Conservation (phyloP, 2,888 invertebrate genomes). For the Rhagonycha fulva region DNA sequence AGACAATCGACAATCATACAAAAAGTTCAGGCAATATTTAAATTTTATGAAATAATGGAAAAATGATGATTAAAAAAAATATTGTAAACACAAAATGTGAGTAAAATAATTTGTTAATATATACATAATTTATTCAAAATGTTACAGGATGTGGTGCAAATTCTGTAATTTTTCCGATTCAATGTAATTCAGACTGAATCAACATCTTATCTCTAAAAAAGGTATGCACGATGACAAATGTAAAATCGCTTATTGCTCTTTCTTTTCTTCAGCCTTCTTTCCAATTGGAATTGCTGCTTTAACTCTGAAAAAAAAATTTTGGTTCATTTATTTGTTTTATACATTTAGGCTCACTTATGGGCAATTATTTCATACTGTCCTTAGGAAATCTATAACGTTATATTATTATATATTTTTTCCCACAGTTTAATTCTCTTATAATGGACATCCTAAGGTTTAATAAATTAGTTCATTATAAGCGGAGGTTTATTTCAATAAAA, state of each 20-base stretch:
- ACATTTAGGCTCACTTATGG: too few relatives aligned
- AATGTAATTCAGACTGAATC: constrained; percentile 33
- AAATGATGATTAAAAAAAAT: constrained; percentile 26
- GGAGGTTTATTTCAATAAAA: too few relatives aligned
- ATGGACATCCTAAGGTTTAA: too few relatives aligned
- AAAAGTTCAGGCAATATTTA: background rate
- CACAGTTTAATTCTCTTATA: too few relatives aligned
- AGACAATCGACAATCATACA: background rate
- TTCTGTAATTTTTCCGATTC: constrained; percentile 24
- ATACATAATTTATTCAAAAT: constrained; percentile 36
- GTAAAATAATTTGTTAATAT: constrained; percentile 32
- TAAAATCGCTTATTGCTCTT: constrained; percentile 71
- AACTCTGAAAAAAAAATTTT: constrained; percentile 64
- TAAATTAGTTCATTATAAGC: too few relatives aligned
- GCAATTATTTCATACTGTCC: too few relatives aligned
- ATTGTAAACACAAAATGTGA: constrained; percentile 8
- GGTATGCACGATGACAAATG: constrained; percentile 22
- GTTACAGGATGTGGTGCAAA: constrained; percentile 31
- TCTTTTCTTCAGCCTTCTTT: constrained; percentile 82
- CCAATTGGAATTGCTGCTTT: constrained; percentile 88
- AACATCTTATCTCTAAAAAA: constrained; percentile 21
- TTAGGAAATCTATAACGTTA: too few relatives aligned
- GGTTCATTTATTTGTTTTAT: background rate
- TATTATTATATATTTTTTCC: too few relatives aligned
- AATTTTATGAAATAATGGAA: background rate